Conservation (phyloP, 2,888 invertebrate species). For the Stratiomys singularior region DNA sequence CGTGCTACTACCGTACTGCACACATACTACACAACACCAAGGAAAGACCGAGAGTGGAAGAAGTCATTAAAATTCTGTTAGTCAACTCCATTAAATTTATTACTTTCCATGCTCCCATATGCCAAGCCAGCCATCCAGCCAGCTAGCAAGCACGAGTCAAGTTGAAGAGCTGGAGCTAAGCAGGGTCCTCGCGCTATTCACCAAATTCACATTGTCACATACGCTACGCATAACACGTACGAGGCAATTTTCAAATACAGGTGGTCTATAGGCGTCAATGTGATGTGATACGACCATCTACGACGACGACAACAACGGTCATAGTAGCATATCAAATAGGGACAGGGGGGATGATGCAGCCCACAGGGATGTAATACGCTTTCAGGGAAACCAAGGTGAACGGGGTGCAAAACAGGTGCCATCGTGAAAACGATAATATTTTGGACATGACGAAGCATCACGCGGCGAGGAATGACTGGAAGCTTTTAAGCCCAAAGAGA, state of each 20-base stretch:
- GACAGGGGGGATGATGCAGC: neutral
- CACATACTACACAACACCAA: neutral
- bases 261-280: conserved; percentile 43
- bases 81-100: conserved; percentile 46
- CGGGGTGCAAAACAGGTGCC: conserved; percentile 22
- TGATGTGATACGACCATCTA: neutral
- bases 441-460: conserved; percentile 19
- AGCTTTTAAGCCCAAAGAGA: conserved; percentile 14
- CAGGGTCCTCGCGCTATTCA: neutral
- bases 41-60: neutral
- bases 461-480: neutral
- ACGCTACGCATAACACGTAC: conserved; percentile 30
- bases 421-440: conserved; percentile 22
- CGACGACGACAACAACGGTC: too few relatives aligned
- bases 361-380: neutral
- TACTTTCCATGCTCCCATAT: conserved; percentile 38
- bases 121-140: neutral
- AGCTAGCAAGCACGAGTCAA: neutral
- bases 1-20: neutral
- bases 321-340: too few relatives aligned
- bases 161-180: neutral
- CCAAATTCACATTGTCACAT: conserved; percentile 40
- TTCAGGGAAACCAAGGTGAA: neutral
- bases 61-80: conserved; percentile 45
- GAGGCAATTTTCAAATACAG: conserved; percentile 41